Base-by-base conservation (phyloP, 1,140 invertebrate species). In the Anoplophora glabripennis region DNA sequence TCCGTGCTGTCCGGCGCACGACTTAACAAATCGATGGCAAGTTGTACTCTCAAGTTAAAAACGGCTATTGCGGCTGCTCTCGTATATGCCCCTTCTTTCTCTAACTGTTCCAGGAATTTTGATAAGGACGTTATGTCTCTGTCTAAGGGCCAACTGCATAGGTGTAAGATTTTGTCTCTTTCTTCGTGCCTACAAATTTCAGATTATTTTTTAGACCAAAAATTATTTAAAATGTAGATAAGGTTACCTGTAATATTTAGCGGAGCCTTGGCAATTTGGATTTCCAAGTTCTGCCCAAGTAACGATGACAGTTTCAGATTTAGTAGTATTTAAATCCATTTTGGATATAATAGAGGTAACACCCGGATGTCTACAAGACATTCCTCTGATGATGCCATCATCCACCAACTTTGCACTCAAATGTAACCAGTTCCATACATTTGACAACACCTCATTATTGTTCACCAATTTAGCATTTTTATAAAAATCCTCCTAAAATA, bases 41-140 rank as follows among this genome's bases (percentile, higher is more conserved):
- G 78, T 52, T 86, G 82, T 44, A 96, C 80, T 71, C 91, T 88
- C 57, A 96, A 78, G 78, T 94, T 91, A 74, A 97, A 97, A 41
- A 95, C 86, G 38, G 92, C 88, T 41, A 97, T 88, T 33, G 94
- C 91, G 7, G 94, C 92, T 21, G 93, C 93, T 74, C 93, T 83
- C 37, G 92, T 86, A 76, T 86, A 90, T 48, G 82, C 79, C 36
- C 83, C 80, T 69, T 83, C 83, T 53, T 79, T 80, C 70, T 84
- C 84, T 15, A 86, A 72, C 70, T 80, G 77, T 66, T 86, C 85
- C 28, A 86, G 72, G 64, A 84, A 84, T 34, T 79, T 73, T 9
- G 64, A 64, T 14, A 71, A 48, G 14, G 60, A 72, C 44, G 75
- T 73, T 55, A 72, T 69, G 66, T 88, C 85, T 70, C 81, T 83